phyloP scores from a whole-genome alignment of 2,113 vertebrate genomes.

The Eulemur macaco region DNA sequence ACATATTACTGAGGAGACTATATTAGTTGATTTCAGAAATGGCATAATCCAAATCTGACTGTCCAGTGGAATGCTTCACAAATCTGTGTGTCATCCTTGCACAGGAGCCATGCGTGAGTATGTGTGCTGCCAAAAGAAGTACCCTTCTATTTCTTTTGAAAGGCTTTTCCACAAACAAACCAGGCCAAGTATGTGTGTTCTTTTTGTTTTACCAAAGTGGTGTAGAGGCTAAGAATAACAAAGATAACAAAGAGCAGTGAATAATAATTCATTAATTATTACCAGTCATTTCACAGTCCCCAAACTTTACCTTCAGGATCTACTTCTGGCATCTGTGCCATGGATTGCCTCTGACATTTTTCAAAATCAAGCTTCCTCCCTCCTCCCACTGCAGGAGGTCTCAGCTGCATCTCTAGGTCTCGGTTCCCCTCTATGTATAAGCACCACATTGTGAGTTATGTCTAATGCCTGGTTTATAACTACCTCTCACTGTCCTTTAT shows the following conservation, averaged over 20 bases:
- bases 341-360: neutral
- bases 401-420: neutral
- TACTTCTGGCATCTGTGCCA: neutral
- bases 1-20: neutral
- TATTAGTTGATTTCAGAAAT: conserved; percentile 14
- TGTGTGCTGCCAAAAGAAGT: neutral
- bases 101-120: neutral
- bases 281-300: neutral
- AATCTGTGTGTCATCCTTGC: neutral
- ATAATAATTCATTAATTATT: neutral
- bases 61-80: neutral
- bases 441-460: neutral
- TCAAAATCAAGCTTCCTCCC: neutral
- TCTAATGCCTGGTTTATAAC: neutral
- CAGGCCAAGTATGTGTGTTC: neutral
- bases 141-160: neutral
- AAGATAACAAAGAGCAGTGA: neutral
- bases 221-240: neutral
- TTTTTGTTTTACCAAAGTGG: neutral
- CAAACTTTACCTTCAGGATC: neutral
- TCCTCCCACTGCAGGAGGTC: neutral
- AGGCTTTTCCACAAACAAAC: neutral
- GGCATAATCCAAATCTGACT: conserved; percentile 4
- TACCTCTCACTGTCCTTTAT: neutral
- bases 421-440: neutral